A percentile compares a stretch with the other conserved stretches of the same genome.
Evolutionary conservation across 1,140 invertebrate species (phyloP).

Genomic region (Lerema accius): DNA sequence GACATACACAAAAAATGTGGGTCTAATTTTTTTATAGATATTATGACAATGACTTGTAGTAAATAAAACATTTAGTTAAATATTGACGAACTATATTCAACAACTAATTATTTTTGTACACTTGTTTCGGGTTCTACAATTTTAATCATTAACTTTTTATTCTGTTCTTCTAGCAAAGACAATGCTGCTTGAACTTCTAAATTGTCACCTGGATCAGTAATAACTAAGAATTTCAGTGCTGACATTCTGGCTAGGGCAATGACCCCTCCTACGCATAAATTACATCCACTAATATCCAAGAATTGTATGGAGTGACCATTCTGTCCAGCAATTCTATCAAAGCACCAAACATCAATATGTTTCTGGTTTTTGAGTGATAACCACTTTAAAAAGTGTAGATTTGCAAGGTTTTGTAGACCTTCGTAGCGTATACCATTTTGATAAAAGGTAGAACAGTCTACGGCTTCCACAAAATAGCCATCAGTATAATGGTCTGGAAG

Average conservation of each 20-base stretch:
- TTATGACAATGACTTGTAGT: slow-evolving; percentile 2
- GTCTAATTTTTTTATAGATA: too few species aligned
- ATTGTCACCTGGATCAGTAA: slow-evolving; percentile 69
- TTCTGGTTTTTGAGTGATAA: slow-evolving; percentile 70
- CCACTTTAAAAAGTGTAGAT: slow-evolving; percentile 71
- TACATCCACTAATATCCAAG: slow-evolving; percentile 70
- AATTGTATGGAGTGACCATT: slow-evolving; percentile 67
- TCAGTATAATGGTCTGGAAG: slow-evolving; percentile 63
- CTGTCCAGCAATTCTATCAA: slow-evolving; percentile 70
- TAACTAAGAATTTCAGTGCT: slow-evolving; percentile 59
- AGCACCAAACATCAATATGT: slow-evolving; percentile 75
- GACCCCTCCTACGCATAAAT: slow-evolving; percentile 63
- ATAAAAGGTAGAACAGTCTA: slow-evolving; percentile 73
- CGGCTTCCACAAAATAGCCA: slow-evolving; percentile 70
- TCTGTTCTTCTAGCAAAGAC: slow-evolving; percentile 68
- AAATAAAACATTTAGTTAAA: neutral
- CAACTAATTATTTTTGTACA: slow-evolving; percentile 15
- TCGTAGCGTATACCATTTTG: slow-evolving; percentile 74
- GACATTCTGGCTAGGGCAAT: slow-evolving; percentile 66
- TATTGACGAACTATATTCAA: neutral
- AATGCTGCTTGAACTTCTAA: slow-evolving; percentile 64
- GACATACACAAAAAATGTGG: too few species aligned
- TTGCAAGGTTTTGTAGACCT: slow-evolving; percentile 66
- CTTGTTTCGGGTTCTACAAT: slow-evolving; percentile 35
- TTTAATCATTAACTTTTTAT: slow-evolving; percentile 68